Percentiles rank a stretch among this genome's conserved stretches.
Evolutionary conservation across 2,113 vertebrate genomes (phyloP).

Genomic region (Hystrix brachyura): DNA sequence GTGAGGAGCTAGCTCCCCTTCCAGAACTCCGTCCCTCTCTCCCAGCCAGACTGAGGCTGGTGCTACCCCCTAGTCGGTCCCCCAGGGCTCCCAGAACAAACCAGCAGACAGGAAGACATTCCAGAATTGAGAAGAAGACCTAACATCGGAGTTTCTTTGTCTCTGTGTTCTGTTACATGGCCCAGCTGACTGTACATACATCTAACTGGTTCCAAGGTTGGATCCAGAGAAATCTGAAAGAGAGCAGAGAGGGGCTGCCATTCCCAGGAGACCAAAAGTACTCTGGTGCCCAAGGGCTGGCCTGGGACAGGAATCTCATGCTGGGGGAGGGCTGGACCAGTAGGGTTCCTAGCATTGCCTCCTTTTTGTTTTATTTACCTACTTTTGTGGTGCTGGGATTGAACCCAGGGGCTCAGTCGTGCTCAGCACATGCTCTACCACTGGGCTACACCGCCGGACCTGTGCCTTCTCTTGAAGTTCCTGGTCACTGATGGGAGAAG

Average conservation of each 20-base stretch:
- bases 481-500: not conserved
- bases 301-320: not conserved
- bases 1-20: not conserved
- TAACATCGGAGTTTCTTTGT: not conserved
- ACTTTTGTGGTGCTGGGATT: not conserved
- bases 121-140: not conserved
- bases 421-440: not conserved
- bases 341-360: not conserved
- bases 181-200: not conserved
- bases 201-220: not conserved
- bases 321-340: not conserved
- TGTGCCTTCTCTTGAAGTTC: not conserved
- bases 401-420: not conserved
- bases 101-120: not conserved
- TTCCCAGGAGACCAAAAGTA: not conserved
- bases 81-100: not conserved
- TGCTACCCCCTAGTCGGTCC: not conserved
- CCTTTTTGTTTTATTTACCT: not conserved
- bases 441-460: not conserved
- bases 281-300: not conserved
- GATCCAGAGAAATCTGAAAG: not conserved
- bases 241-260: not conserved
- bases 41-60: not conserved
- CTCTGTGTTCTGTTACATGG: not conserved
- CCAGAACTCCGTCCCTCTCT: too few species aligned